Conservation (phyloP, 2,113 vertebrate species). For the Oreochromis tanganicae region DNA sequence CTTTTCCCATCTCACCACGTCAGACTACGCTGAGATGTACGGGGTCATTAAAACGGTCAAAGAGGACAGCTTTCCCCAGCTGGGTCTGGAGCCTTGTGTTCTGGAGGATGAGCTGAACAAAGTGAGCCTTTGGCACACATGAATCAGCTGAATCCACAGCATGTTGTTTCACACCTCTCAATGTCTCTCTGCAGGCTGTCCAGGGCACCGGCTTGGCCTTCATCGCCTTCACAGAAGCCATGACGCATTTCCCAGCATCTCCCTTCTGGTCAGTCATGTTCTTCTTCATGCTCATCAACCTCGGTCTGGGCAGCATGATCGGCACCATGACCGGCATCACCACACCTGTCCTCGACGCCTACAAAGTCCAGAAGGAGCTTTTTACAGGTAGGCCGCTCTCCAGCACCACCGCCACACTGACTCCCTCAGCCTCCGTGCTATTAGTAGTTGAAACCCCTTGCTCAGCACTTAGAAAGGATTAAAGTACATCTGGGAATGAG, state of each 20-base stretch:
- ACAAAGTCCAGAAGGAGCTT: constrained; percentile 94
- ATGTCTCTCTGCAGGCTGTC: constrained; percentile 77
- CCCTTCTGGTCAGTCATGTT: constrained; percentile 99
- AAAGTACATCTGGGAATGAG: background rate
- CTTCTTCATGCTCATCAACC: constrained; percentile 99
- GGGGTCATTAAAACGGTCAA: constrained; percentile 89
- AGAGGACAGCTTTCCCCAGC: constrained; percentile 79
- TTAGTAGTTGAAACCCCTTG: background rate
- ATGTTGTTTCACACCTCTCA: background rate
- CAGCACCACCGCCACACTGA: background rate
- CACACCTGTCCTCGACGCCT: constrained; percentile 90
- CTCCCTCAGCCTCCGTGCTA: background rate
- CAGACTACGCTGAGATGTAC: constrained; percentile 93
- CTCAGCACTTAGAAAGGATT: background rate
- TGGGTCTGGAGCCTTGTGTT: constrained; percentile 87
- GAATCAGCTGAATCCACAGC: background rate
- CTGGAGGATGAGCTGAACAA: constrained; percentile 95
- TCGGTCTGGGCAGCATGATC: constrained; percentile 97
- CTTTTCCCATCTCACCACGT: constrained; percentile 81
- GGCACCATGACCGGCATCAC: constrained; percentile 99
- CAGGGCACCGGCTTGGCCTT: constrained; percentile 97
- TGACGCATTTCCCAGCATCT: constrained; percentile 96
- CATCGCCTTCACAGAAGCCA: constrained; percentile 98
- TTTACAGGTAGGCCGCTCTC: constrained; percentile 81
- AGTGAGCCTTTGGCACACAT: constrained; percentile 57